phyloP scores from a whole-genome alignment of 1,140 invertebrate genomes.

The Panagrolaimus sp. region DNA sequence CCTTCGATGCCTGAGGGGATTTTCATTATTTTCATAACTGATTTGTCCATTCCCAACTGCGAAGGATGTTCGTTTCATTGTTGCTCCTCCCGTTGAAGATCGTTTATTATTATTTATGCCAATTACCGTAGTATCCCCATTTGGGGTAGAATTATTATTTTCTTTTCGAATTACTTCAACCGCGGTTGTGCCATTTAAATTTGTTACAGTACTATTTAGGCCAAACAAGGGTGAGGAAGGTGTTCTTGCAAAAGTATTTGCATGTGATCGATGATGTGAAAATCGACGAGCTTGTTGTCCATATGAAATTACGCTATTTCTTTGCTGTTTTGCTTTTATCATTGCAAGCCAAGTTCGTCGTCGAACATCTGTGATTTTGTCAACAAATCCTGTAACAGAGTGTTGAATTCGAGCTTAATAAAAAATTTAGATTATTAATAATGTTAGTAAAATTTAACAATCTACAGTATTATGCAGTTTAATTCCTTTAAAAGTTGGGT shows the following conservation, averaged over 20 bases:
- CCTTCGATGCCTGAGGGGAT: constrained; percentile 16
- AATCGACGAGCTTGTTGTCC: constrained; percentile 6
- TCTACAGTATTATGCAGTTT: too few relatives aligned
- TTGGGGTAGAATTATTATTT: not conserved
- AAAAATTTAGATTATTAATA: constrained; percentile 20
- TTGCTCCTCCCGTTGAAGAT: not conserved
- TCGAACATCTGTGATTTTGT: constrained; percentile 24
- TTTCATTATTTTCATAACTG: not conserved
- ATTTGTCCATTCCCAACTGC: not conserved
- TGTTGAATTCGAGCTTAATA: constrained; percentile 20
- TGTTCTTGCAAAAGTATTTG: not conserved
- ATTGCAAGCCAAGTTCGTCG: constrained; percentile 8
- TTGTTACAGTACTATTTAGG: not conserved
- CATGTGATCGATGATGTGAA: not conserved
- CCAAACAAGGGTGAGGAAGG: not conserved
- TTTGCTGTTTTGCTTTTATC: constrained; percentile 10
- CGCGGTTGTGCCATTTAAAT: not conserved
- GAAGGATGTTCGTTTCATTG: constrained; percentile 9
- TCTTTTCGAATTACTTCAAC: not conserved
- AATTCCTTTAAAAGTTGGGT: too few relatives aligned
- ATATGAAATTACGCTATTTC: constrained; percentile 25
- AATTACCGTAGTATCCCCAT: not conserved
- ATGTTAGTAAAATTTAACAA: constrained; percentile 49
- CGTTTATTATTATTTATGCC: constrained; percentile 3
- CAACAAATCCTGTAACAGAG: constrained; percentile 4